Conservation (phyloP, 2,888 invertebrate genomes). For the Torymus texanus region DNA sequence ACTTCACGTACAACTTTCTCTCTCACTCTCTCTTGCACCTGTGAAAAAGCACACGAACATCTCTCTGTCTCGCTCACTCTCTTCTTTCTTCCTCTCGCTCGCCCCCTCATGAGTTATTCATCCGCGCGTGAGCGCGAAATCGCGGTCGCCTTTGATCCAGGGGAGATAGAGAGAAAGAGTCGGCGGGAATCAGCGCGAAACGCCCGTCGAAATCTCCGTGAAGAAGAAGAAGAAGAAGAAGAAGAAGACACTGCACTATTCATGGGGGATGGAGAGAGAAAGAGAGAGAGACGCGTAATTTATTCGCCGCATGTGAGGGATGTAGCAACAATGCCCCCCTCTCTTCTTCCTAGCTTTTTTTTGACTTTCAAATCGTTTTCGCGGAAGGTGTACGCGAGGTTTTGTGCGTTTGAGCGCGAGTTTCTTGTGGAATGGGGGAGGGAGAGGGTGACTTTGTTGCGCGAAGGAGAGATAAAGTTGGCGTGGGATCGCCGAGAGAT, state of each 20-base stretch:
- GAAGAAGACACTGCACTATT: slow-evolving; percentile 60
- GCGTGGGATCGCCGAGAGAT: too few relatives aligned
- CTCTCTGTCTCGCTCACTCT: background rate
- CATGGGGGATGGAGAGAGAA: slow-evolving; percentile 38
- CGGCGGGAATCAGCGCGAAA: slow-evolving; percentile 45
- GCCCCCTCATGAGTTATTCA: slow-evolving; percentile 52
- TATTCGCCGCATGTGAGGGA: slow-evolving; percentile 40
- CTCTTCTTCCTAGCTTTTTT: background rate
- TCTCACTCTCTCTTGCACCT: background rate
- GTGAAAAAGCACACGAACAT: too few relatives aligned
- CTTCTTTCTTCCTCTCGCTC: background rate
- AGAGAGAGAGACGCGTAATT: slow-evolving; percentile 33
- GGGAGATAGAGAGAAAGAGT: background rate
- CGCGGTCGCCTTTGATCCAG: slow-evolving; percentile 52
- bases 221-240: slow-evolving; percentile 44
- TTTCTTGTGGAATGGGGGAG: background rate
- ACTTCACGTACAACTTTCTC: background rate
- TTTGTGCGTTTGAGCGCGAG: background rate
- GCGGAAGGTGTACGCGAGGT: background rate
- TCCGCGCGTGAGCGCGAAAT: slow-evolving; percentile 45
- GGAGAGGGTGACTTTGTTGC: too few relatives aligned
- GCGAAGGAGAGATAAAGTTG: too few relatives aligned
- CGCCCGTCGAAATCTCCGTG: slow-evolving; percentile 59
- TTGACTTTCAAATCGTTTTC: background rate
- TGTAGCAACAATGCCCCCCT: slow-evolving; percentile 30